These are phyloP conservation scores for Myotis lucifugus DNA, from an alignment of 2,113 vertebrate species.

Conservation along the genomic window DNA sequence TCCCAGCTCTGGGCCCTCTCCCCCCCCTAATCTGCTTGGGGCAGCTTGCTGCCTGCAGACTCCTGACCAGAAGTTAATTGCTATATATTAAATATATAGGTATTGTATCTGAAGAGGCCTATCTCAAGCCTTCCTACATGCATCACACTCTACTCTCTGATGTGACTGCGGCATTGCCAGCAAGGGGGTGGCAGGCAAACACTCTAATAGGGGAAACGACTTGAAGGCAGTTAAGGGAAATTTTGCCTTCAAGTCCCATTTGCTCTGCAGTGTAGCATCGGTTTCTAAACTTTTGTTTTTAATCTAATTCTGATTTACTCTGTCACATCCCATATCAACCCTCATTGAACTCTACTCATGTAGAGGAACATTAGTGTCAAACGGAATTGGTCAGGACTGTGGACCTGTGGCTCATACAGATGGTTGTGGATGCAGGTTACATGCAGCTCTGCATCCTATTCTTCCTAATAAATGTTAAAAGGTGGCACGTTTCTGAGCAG, in stretches of 20 bases:
- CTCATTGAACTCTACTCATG: constrained; percentile 67
- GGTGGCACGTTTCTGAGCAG: background rate
- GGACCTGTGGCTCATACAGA: constrained; percentile 71
- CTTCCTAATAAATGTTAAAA: constrained; percentile 56
- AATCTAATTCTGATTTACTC: constrained; percentile 79
- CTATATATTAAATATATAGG: constrained; percentile 86
- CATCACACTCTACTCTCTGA: constrained; percentile 56
- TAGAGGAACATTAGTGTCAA: constrained; percentile 74
- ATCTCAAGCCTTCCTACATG: constrained; percentile 25
- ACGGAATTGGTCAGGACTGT: constrained; percentile 58
- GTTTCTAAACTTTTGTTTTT: constrained; percentile 84
- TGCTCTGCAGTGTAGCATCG: constrained; percentile 58
- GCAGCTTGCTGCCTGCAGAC: constrained; percentile 86
- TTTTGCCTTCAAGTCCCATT: constrained; percentile 80
- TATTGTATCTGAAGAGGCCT: constrained; percentile 62
- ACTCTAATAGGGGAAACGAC: constrained; percentile 62
- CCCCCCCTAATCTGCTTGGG: constrained; percentile 78
- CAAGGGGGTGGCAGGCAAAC: constrained; percentile 37
- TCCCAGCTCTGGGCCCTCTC: constrained; percentile 82
- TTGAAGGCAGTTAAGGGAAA: constrained; percentile 79
- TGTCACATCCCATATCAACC: constrained; percentile 77
- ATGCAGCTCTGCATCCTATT: background rate
- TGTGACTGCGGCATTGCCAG: constrained; percentile 46
- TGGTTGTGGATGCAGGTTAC: constrained; percentile 62
- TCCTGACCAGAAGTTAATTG: constrained; percentile 93